phyloP scores from a whole-genome alignment of 2,113 vertebrate species.

The Ammodramus savannarum region DNA sequence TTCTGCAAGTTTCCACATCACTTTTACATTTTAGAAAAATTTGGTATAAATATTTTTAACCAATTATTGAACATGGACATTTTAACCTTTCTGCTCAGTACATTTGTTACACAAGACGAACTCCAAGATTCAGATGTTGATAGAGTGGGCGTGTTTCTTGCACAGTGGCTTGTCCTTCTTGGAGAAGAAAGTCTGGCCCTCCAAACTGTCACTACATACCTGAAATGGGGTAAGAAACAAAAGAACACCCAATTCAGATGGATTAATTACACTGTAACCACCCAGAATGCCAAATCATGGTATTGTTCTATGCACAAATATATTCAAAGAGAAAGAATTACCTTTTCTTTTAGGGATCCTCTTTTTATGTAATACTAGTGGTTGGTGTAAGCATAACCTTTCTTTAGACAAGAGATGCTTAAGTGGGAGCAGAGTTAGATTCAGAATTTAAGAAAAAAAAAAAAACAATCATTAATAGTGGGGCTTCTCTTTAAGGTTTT shows the following conservation, averaged over 20 bases:
- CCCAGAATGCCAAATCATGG: background rate
- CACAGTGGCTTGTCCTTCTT: constrained; percentile 95
- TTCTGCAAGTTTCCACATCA: background rate
- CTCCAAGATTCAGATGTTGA: constrained; percentile 80
- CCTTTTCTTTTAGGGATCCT: background rate
- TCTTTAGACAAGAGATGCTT: background rate
- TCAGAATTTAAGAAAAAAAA: background rate
- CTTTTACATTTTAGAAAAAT: background rate
- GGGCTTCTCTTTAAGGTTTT: background rate
- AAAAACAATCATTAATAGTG: background rate
- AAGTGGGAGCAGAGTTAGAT: background rate
- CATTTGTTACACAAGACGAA: background rate
- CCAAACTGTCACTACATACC: constrained; percentile 88
- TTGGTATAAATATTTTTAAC: constrained; percentile 38
- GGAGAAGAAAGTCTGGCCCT: constrained; percentile 92
- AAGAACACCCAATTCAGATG: background rate
- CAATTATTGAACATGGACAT: constrained; percentile 17
- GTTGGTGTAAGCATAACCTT: background rate
- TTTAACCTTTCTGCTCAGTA: constrained; percentile 47
- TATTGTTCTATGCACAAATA: background rate
- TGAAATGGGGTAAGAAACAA: constrained; percentile 54
- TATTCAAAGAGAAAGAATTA: background rate
- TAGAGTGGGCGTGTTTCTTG: constrained; percentile 90
- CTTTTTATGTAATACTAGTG: background rate
- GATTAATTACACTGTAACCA: background rate